Evolutionary conservation across 2,888 invertebrate species (phyloP).

Genomic region (Catonia carolina): DNA sequence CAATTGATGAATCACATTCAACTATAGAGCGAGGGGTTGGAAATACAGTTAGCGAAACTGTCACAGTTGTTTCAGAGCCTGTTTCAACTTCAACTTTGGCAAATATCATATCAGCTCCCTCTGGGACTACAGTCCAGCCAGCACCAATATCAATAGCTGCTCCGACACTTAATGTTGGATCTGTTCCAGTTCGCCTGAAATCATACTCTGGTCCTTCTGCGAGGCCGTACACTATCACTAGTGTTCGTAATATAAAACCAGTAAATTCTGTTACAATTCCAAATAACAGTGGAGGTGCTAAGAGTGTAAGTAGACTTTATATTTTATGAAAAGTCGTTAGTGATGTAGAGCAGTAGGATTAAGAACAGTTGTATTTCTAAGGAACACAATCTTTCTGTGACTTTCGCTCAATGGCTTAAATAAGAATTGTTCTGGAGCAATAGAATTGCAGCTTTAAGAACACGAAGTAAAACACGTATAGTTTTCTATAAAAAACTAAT

Average conservation of each 20-base stretch:
- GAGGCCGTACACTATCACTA: background rate
- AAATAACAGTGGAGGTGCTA: too few relatives aligned
- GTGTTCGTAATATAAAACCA: background rate
- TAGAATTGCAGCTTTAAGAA: too few relatives aligned
- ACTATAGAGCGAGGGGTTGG: background rate
- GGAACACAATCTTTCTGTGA: too few relatives aligned
- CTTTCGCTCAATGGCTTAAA: too few relatives aligned
- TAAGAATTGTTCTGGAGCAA: too few relatives aligned
- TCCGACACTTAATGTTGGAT: background rate
- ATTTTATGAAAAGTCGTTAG: too few relatives aligned
- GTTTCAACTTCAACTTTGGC: background rate
- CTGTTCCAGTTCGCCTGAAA: background rate
- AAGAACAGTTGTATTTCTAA: too few relatives aligned
- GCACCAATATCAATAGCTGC: background rate
- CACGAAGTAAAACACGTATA: too few relatives aligned
- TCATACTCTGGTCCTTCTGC: conserved; percentile 2
- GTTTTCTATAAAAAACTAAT: too few relatives aligned
- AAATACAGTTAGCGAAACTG: background rate
- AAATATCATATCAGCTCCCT: background rate
- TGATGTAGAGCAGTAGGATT: too few relatives aligned
- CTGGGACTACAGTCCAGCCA: background rate
- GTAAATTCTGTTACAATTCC: background rate
- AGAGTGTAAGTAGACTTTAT: too few relatives aligned
- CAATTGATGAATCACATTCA: background rate
- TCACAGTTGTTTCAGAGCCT: conserved; percentile 20